Conservation (phyloP, 2,888 invertebrate genomes). For the Polyploca ridens region DNA sequence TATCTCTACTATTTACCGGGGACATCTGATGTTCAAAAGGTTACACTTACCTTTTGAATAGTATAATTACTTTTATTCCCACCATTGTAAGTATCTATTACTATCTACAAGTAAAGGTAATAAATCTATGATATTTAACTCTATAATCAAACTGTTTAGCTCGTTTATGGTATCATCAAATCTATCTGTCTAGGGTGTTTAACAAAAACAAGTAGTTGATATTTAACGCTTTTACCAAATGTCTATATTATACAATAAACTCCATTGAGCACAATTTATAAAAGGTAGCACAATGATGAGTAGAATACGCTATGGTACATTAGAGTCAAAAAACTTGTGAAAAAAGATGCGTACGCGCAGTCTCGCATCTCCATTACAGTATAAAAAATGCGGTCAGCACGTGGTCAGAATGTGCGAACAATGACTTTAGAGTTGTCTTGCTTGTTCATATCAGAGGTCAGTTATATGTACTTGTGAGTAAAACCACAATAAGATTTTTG, state of each 20-base stretch:
- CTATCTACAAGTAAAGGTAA: background rate
- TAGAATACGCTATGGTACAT: background rate
- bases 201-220: background rate
- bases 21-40: too few species aligned
- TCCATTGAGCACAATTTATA: background rate
- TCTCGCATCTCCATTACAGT: background rate
- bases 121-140: background rate
- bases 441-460: background rate
- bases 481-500: too few species aligned
- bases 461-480: too few species aligned
- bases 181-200: background rate
- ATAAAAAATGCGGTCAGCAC: conserved; percentile 11
- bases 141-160: background rate
- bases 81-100: background rate
- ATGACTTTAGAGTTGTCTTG: background rate
- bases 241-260: background rate
- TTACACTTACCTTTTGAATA: too few species aligned
- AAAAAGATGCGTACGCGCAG: background rate
- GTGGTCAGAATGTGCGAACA: conserved; percentile 7
- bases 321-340: background rate
- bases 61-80: too few species aligned
- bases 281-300: background rate
- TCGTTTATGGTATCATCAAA: background rate
- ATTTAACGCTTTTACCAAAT: background rate
- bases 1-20: too few species aligned